phyloP scores from a whole-genome alignment of 2,888 invertebrate genomes.

The Troides helena region DNA sequence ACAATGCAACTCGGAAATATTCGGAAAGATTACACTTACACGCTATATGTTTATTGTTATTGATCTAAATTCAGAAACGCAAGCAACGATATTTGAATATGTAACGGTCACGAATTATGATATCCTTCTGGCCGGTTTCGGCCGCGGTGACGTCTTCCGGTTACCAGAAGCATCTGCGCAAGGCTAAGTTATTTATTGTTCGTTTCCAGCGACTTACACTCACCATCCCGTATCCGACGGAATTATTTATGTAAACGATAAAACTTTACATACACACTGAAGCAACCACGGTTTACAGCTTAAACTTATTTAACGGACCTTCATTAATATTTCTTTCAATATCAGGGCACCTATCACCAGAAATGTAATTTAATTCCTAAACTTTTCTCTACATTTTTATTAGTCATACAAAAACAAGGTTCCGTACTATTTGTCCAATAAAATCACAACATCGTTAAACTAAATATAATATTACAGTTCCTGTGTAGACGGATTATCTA shows the following conservation, averaged over 20 bases:
- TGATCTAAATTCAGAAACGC: constrained; percentile 22
- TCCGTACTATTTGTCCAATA: background rate
- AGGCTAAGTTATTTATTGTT: constrained; percentile 23
- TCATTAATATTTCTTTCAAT: background rate
- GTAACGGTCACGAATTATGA: constrained; percentile 25
- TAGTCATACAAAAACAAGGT: background rate
- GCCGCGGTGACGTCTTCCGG: constrained; percentile 16
- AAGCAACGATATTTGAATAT: constrained; percentile 14
- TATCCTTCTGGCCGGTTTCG: constrained; percentile 23
- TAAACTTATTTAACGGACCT: background rate
- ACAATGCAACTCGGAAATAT: constrained; percentile 18
- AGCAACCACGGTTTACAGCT: background rate
- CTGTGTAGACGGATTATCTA: background rate
- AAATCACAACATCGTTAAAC: background rate
- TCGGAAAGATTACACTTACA: constrained; percentile 8
- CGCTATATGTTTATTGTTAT: constrained; percentile 23
- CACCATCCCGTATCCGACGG: constrained; percentile 3
- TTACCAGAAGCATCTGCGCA: constrained; percentile 18
- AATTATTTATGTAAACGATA: constrained; percentile 16
- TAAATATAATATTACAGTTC: background rate
- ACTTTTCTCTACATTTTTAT: background rate
- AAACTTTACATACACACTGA: constrained; percentile 3
- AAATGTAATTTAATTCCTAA: background rate
- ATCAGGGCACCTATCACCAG: background rate
- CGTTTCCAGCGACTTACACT: constrained; percentile 5